Evolutionary conservation across 2,797 vertebrate species (phyloP).

Genomic region (Geotrypetes seraphini): DNA sequence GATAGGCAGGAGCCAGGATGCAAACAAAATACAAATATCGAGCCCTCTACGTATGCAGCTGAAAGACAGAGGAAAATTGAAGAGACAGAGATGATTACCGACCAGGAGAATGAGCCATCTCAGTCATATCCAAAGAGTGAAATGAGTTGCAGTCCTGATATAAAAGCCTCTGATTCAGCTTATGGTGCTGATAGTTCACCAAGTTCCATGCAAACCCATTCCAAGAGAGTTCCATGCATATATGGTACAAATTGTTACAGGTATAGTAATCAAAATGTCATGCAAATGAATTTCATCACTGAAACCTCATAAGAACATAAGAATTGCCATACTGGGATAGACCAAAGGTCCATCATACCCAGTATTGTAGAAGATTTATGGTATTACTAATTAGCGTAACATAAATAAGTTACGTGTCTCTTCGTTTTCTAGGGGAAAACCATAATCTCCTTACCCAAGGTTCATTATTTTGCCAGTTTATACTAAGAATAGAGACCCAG

Average conservation of each 20-base stretch:
- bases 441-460: too few relatives aligned
- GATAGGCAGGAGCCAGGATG: constrained; percentile 4
- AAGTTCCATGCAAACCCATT: constrained; percentile 20
- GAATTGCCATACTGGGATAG: too few relatives aligned
- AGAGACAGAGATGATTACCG: constrained; percentile 7
- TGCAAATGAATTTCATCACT: too few relatives aligned
- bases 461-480: too few relatives aligned
- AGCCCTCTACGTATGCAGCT: constrained; percentile 5
- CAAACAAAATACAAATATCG: background rate
- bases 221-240: constrained; percentile 60
- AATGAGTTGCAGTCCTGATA: constrained; percentile 7
- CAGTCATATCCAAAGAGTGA: constrained; percentile 10
- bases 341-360: too few relatives aligned
- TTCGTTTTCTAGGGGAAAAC: too few relatives aligned
- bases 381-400: too few relatives aligned
- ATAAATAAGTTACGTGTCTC: too few relatives aligned
- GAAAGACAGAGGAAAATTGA: constrained; percentile 7
- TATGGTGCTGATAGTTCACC: constrained; percentile 14
- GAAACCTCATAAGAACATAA: too few relatives aligned
- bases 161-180: constrained; percentile 16
- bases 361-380: too few relatives aligned
- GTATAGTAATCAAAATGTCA: constrained; percentile 43
- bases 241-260: constrained; percentile 84
- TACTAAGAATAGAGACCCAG: too few relatives aligned
- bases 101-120: constrained; percentile 17